Base-by-base conservation (phyloP, 2,797 vertebrate species). In the Silurus aristotelis region DNA sequence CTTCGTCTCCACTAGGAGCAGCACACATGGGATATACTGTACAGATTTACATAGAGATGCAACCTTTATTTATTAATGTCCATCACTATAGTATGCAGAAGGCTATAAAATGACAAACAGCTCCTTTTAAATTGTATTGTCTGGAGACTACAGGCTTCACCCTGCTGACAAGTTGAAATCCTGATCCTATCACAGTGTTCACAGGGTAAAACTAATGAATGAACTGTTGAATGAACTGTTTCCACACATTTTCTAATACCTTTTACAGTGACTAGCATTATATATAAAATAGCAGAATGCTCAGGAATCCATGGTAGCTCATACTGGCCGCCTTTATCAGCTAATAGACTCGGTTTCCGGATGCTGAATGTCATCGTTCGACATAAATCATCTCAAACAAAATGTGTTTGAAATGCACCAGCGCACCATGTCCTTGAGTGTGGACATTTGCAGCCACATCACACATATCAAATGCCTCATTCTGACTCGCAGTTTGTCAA, bases 401-500 rank as follows among this genome's bases (percentile, higher is more conserved):
- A 71, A 14, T 71, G 67, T 25, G 80, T 77, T 56, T 25, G 78
- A 77, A 78, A 76, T 77, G 79, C 66, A 72, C 72, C 85, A 63
- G 17, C 13, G 63, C 43, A 71, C 67, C 66, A 60, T 71, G 85
- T 77, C 85, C 85, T 86, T 86, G 85, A 56, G 31, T 17, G 71
- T 78, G 73, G 72, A 83, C 64, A 52, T 77, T 78, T 79, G 72
- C 81, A 82, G 73, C 81, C 73, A 78, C 43, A 9, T 22, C 64
- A n/a, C 85, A 86, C 80, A 66, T 67, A 80, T 78, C 85, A 71
- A 78, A 86, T 83, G 56, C 56, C 43, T 86, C 80, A 63, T 83
- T 70, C 56, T 83, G 80, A 78, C 81, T 71, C 66, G 70, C 52
- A 76, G 70, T 82, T 63, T 68, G 66, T 31, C 63, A 61, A 72